phyloP scores from a whole-genome alignment of 1,140 invertebrate genomes.

The Aradophagus sp. region DNA sequence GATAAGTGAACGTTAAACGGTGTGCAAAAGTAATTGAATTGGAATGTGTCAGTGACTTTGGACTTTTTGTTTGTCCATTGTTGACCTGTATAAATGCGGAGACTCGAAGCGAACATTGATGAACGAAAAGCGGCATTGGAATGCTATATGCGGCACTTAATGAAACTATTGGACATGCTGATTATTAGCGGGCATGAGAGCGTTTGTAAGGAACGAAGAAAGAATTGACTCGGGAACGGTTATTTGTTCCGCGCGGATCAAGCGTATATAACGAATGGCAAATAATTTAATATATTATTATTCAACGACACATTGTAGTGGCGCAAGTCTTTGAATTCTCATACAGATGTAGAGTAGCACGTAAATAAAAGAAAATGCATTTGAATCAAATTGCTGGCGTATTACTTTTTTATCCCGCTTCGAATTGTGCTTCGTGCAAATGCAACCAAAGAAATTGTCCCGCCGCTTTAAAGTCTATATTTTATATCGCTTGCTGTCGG shows the following conservation, averaged over 20 bases:
- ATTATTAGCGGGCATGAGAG: constrained; percentile 55
- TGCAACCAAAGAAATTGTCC: no score
- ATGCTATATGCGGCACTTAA: constrained; percentile 15
- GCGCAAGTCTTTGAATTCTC: constrained; percentile 67
- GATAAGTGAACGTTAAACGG: no score
- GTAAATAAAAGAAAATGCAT: constrained; percentile 65
- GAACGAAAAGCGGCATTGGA: constrained; percentile 22
- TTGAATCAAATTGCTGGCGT: constrained; percentile 28
- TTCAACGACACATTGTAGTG: constrained; percentile 68
- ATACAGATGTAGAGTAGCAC: constrained; percentile 70
- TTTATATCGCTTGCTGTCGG: no score
- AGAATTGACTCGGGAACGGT: constrained; percentile 54
- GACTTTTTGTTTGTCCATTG: constrained; percentile 7
- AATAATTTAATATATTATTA: constrained; percentile 69
- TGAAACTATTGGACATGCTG: constrained; percentile 54
- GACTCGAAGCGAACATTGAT: constrained; percentile 2
- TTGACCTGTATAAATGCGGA: constrained; percentile 29
- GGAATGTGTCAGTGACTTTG: constrained; percentile 1
- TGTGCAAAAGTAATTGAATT: constrained; percentile 2
- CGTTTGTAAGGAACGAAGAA: constrained; percentile 29
- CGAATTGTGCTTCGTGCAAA: no score
- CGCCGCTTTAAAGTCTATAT: no score
- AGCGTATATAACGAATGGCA: constrained; percentile 57
- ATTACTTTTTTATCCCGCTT: no score
- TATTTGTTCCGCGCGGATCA: constrained; percentile 62